Evolutionary conservation across 2,797 vertebrate species (phyloP).

Genomic region (Enteromius treurensis): DNA sequence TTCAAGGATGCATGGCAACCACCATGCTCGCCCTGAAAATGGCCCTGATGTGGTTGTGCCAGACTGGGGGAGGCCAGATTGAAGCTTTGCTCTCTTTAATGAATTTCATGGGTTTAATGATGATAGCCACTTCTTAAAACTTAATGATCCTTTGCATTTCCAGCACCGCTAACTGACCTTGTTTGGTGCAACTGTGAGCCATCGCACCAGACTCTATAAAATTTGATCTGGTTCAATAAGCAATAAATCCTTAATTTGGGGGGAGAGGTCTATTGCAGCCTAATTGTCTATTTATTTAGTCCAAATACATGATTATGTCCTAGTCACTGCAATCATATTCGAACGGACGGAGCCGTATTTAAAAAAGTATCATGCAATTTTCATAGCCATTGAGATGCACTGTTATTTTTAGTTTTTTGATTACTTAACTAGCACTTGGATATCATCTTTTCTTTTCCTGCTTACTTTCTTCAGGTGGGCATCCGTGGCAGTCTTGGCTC

Average conservation of each 20-base stretch:
- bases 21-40: background rate
- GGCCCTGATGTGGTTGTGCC: slow-evolving; percentile 66
- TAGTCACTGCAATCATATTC: slow-evolving; percentile 55
- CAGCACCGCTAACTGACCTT: slow-evolving; percentile 76
- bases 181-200: slow-evolving; percentile 75
- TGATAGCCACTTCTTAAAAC: slow-evolving; percentile 71
- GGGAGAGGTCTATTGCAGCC: slow-evolving; percentile 59
- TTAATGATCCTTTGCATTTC: slow-evolving; percentile 77
- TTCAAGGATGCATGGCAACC: slow-evolving; percentile 66
- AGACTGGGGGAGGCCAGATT: slow-evolving; percentile 58
- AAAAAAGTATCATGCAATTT: background rate
- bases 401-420: background rate
- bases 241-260: slow-evolving; percentile 65
- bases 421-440: background rate
- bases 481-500: background rate
- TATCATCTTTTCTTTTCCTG: background rate
- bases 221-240: slow-evolving; percentile 71
- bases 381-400: slow-evolving; percentile 18
- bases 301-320: slow-evolving; percentile 51
- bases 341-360: slow-evolving; percentile 49
- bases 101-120: slow-evolving; percentile 74
- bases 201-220: slow-evolving; percentile 69
- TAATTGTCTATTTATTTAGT: slow-evolving; percentile 59
- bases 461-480: too few relatives aligned
- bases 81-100: slow-evolving; percentile 70